phyloP scores from a whole-genome alignment of 2,797 vertebrate genomes.

The Pogoniulus pusillus region DNA sequence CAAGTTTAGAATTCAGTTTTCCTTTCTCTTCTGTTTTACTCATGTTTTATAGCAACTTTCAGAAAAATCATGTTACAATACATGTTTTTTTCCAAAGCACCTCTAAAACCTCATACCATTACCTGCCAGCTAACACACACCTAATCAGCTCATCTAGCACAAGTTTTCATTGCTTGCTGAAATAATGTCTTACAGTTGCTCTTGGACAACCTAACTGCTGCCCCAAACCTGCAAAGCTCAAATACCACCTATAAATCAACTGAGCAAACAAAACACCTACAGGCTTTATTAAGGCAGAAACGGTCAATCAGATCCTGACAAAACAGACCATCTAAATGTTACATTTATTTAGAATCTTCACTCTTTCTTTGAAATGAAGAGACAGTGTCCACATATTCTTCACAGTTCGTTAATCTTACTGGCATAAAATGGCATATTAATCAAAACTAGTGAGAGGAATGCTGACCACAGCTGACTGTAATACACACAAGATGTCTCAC shows the following conservation, averaged over 20 bases:
- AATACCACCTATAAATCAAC: not conserved
- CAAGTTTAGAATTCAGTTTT: not conserved
- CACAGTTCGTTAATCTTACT: constrained; percentile 44
- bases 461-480: not conserved
- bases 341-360: constrained; percentile 53
- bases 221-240: not conserved
- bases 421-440: constrained; percentile 25
- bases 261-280: not conserved
- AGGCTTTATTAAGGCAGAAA: not conserved
- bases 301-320: not conserved
- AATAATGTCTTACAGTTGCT: not conserved
- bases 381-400: constrained; percentile 32
- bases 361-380: constrained; percentile 22
- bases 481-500: not conserved
- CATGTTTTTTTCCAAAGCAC: not conserved
- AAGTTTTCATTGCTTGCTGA: not conserved
- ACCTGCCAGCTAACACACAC: not conserved
- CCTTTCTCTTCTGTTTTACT: not conserved
- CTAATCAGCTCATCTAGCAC: not conserved
- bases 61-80: not conserved
- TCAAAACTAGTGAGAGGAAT: not conserved
- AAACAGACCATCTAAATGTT: not conserved
- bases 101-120: not conserved
- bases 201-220: not conserved
- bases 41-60: not conserved